phyloP scores from a whole-genome alignment of 2,113 vertebrate genomes.

The Acinonyx jubatus region DNA sequence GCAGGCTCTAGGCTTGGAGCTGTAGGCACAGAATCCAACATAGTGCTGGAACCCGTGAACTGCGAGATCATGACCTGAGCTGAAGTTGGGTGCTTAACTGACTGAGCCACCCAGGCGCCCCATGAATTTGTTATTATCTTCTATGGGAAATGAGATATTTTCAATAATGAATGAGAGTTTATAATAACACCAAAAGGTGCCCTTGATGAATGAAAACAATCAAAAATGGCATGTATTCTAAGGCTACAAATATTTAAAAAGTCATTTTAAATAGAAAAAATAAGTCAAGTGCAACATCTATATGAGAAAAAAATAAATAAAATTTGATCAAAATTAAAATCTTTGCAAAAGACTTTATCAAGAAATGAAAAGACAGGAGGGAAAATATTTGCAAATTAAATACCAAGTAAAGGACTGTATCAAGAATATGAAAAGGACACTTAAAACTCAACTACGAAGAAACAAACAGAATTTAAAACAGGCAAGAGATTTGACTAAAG shows the following conservation, averaged over 20 bases:
- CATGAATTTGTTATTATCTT: background rate
- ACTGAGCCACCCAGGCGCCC: too few species aligned
- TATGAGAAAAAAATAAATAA: background rate
- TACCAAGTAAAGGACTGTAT: background rate
- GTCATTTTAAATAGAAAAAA: background rate
- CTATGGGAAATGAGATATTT: background rate
- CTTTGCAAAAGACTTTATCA: background rate
- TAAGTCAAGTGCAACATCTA: background rate
- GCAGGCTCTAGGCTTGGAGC: too few species aligned
- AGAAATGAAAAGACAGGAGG: background rate
- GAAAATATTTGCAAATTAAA: background rate
- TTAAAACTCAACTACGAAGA: background rate
- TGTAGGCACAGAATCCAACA: too few species aligned
- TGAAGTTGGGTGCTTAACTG: too few species aligned
- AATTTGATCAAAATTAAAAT: background rate
- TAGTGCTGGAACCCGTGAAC: too few species aligned
- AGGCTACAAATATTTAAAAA: background rate
- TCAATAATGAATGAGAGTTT: background rate
- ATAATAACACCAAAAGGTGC: background rate
- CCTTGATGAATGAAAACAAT: constrained; percentile 24
- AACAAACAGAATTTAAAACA: background rate
- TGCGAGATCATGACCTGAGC: too few species aligned
- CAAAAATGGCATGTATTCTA: background rate
- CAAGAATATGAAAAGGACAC: background rate
- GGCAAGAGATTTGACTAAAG: background rate